Percentiles rank a stretch among this genome's conserved stretches.
Evolutionary conservation across 2,113 vertebrate genomes (phyloP).

Genomic region (Acrocephalus arundinaceus): DNA sequence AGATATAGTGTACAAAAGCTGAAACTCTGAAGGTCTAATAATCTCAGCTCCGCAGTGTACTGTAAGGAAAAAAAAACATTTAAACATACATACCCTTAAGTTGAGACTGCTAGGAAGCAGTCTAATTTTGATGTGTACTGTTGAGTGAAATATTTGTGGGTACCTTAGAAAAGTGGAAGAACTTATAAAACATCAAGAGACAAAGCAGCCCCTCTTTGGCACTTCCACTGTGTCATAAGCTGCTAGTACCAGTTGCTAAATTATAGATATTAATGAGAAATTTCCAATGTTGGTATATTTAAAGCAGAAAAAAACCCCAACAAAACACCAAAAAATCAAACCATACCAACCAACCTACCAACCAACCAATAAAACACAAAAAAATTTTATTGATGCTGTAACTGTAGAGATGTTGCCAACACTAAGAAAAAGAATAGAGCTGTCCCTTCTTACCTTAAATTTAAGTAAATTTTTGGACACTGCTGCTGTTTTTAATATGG

Average conservation of each 20-base stretch:
- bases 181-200: not conserved
- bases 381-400: not conserved
- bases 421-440: not conserved
- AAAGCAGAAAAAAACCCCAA: not conserved
- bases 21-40: not conserved
- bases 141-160: not conserved
- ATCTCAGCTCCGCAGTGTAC: not conserved
- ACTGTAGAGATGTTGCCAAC: not conserved
- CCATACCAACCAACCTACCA: not conserved
- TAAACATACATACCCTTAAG: not conserved
- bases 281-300: not conserved
- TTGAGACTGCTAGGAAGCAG: not conserved
- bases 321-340: not conserved
- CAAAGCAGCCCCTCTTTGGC: not conserved
- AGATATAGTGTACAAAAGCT: not conserved
- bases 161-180: not conserved
- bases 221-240: not conserved
- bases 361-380: not conserved
- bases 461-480: not conserved
- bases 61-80: not conserved
- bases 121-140: not conserved
- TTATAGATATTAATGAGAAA: not conserved
- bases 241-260: not conserved
- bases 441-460: not conserved
- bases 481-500: not conserved